Percentiles rank a stretch among this genome's conserved stretches.
phyloP scores from a whole-genome alignment of 2,113 vertebrate genomes.

The Suricata suricatta region DNA sequence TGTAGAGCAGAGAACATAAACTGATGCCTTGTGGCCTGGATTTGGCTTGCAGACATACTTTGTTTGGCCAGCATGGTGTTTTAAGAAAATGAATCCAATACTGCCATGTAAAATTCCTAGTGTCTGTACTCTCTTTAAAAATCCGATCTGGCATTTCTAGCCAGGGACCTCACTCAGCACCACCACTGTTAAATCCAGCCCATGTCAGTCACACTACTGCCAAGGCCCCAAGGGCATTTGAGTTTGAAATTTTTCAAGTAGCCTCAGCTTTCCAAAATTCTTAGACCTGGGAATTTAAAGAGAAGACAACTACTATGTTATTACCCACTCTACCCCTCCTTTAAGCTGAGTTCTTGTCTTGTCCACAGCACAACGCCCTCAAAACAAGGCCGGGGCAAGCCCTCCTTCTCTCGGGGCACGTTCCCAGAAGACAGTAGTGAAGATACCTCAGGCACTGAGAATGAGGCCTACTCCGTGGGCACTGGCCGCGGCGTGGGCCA shows the following conservation, averaged over 20 bases:
- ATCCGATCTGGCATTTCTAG: neutral
- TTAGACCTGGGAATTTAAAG: neutral
- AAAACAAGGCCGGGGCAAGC: slow-evolving; percentile 96
- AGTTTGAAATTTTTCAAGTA: neutral
- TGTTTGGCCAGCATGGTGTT: neutral
- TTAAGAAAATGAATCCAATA: neutral
- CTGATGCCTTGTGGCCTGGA: neutral
- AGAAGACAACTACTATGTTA: neutral
- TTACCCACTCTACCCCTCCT: neutral
- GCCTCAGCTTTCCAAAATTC: slow-evolving; percentile 24
- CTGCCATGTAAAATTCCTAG: neutral
- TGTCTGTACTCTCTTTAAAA: neutral
- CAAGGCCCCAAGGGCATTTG: neutral
- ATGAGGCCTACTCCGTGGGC: slow-evolving; percentile 96
- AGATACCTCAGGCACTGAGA: slow-evolving; percentile 98
- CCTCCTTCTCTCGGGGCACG: slow-evolving; percentile 94
- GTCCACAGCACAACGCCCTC: slow-evolving; percentile 94
- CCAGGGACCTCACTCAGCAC: neutral
- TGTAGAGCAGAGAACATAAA: neutral
- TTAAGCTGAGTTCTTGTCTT: slow-evolving; percentile 27
- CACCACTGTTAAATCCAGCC: neutral
- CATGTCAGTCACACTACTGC: neutral
- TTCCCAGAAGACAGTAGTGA: slow-evolving; percentile 99
- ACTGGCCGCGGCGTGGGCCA: slow-evolving; percentile 93
- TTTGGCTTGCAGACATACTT: neutral